phyloP scores from a whole-genome alignment of 2,113 vertebrate genomes.

The Callionymus lyra region DNA sequence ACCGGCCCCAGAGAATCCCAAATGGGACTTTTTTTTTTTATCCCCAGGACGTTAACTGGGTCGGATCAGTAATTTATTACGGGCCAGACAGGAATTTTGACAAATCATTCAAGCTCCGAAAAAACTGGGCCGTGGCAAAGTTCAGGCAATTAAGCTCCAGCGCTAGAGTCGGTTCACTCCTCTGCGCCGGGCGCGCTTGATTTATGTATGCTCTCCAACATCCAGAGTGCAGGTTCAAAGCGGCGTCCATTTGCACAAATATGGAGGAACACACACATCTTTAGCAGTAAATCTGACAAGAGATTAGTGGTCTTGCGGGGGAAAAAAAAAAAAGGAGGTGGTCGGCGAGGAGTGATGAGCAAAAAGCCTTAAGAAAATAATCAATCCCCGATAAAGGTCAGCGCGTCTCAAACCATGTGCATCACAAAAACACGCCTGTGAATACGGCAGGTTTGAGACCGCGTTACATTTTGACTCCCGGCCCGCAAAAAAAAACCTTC shows the following conservation, averaged over 20 bases:
- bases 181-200: slow-evolving; percentile 69
- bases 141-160: slow-evolving; percentile 94
- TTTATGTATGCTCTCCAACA: slow-evolving; percentile 85
- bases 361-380: slow-evolving; percentile 54
- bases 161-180: slow-evolving; percentile 71
- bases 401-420: slow-evolving; percentile 38
- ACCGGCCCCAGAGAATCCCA: slow-evolving; percentile 59
- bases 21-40: slow-evolving; percentile 72
- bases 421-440: slow-evolving; percentile 30
- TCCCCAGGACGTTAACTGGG: slow-evolving; percentile 64
- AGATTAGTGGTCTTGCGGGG: slow-evolving; percentile 34
- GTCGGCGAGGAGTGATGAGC: slow-evolving; percentile 47
- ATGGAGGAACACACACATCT: slow-evolving; percentile 56
- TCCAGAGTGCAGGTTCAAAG: slow-evolving; percentile 54
- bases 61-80: slow-evolving; percentile 80
- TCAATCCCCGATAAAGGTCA: slow-evolving; percentile 40
- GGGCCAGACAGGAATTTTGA: slow-evolving; percentile 80
- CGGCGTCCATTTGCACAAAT: slow-evolving; percentile 53
- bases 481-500: slow-evolving; percentile 46
- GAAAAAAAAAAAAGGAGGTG: slow-evolving; percentile 17
- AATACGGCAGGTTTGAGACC: slow-evolving; percentile 10
- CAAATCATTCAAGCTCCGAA: slow-evolving; percentile 93
- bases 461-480: slow-evolving; percentile 52
- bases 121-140: slow-evolving; percentile 92
- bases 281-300: slow-evolving; percentile 58